Percentiles rank a stretch among this genome's conserved stretches.
These are phyloP conservation scores for Ips nitidus DNA, from an alignment of 1,140 invertebrate genomes.

Conservation along the genomic window DNA sequence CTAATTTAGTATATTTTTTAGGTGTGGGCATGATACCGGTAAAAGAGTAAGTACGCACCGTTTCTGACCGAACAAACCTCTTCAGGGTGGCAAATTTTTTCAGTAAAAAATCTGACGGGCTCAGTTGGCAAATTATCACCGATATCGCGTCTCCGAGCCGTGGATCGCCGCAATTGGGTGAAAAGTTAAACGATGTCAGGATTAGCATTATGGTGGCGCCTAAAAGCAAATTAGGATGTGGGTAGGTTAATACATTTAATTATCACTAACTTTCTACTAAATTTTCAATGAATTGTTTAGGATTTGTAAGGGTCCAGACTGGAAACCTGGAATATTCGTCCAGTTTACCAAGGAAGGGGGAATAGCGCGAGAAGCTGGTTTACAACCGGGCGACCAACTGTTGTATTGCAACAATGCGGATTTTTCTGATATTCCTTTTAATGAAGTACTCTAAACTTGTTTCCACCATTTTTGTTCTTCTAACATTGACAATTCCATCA, in stretches of 20 bases:
- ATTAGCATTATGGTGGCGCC: constrained; percentile 67
- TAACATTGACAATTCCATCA: constrained; percentile 41
- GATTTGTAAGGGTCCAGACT: constrained; percentile 81
- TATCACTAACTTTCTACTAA: not conserved
- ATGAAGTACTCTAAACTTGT: constrained; percentile 61
- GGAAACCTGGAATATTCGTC: constrained; percentile 84
- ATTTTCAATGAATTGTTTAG: constrained; percentile 48
- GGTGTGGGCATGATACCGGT: constrained; percentile 87
- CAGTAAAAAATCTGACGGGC: constrained; percentile 67
- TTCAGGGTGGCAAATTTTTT: constrained; percentile 7
- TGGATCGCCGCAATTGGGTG: constrained; percentile 48
- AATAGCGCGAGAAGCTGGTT: constrained; percentile 80
- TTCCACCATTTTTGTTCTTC: constrained; percentile 7
- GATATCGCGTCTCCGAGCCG: constrained; percentile 49
- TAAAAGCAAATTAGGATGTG: constrained; percentile 67
- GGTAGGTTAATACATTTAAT: constrained; percentile 52
- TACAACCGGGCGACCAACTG: constrained; percentile 91
- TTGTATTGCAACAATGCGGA: constrained; percentile 84
- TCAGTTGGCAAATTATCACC: constrained; percentile 77
- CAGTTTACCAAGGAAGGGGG: constrained; percentile 90
- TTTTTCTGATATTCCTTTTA: constrained; percentile 75
- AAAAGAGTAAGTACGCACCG: constrained; percentile 76
- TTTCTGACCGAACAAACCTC: not conserved
- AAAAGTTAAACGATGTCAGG: constrained; percentile 56
- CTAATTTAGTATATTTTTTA: constrained; percentile 53